Evolutionary conservation across 2,888 invertebrate genomes (phyloP), one percentile per base, ranked within the genome.

Genomic region (Meteorus cinctellus): DNA sequence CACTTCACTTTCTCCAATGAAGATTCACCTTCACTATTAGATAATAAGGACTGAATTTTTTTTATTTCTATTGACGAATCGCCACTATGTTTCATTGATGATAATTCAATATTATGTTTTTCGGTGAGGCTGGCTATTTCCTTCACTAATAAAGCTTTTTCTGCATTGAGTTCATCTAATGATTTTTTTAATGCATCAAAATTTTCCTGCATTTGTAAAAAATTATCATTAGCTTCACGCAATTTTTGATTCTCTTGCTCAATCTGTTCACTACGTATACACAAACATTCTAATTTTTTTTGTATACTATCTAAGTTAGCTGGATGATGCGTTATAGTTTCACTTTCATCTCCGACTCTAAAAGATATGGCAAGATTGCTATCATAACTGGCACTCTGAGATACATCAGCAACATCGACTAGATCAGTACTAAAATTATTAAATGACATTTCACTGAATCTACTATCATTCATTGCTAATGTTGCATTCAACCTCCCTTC

Each of bases 21-120:
- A 0, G 90, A 91, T 74, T 91, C 91, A 1, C 92, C 92, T 66
- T 92, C 91, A 84, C 93, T 92, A 0, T 93, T 91, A 8, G 90
- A 91, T 0, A 91, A 89, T 16, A 94, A 88, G 60, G 92, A 92
- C 77, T 92, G 90, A 45, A 94, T 83, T 60, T 90, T 90, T 29
- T 90, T 87, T 1, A 92, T 91, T 84, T 94, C 86, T 4, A 78
- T 77, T 0, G 76, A 71, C 4, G 82, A 79, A 41, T 86, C 81
- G 4, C 24, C 12, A 29, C 4, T 31, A 0, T 75, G 68, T 77
- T 84, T 86, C n/a, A 86, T 74, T 0, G 79, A 77, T 1, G 77
- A 80, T 16, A 86, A 76, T 72, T 86, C 85, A 29, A 87, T 84
- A 0, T 79, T 78, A 65, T 84, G 84, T 48, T 79, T 80, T 31